These are phyloP conservation scores for Caenorhabditis virilis DNA, from an alignment of 2,888 invertebrate genomes.

Conservation along the genomic window DNA sequence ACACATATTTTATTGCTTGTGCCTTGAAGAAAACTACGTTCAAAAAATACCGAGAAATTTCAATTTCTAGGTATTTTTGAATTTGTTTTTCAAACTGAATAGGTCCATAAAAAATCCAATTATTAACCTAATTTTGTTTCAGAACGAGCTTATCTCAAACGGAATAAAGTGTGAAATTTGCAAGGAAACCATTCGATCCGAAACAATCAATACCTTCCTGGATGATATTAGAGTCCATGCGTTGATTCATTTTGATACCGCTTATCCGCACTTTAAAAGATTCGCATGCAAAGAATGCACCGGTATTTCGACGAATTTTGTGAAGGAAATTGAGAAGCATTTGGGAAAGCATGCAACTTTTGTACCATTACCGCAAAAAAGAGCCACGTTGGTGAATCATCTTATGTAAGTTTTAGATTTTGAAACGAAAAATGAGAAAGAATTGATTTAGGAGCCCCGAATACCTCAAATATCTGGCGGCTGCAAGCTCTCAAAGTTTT, in stretches of 20 bases:
- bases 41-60: too few relatives aligned
- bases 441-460: conserved; percentile 7
- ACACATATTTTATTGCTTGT: too few relatives aligned
- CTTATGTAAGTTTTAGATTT: conserved; percentile 10
- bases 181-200: background rate
- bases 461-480: conserved; percentile 7
- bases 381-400: conserved; percentile 5
- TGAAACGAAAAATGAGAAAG: background rate
- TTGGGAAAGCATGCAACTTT: conserved; percentile 11
- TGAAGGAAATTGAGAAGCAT: conserved; percentile 21
- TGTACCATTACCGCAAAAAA: background rate
- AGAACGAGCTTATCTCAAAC: conserved; percentile 26
- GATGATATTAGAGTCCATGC: conserved; percentile 12
- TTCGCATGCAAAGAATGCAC: conserved; percentile 8
- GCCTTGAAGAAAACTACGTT: too few relatives aligned
- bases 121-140: too few relatives aligned
- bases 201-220: conserved; percentile 6
- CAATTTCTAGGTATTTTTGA: too few relatives aligned
- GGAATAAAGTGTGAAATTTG: conserved; percentile 21
- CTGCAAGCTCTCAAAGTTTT: conserved; percentile 5
- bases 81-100: too few relatives aligned
- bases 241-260: conserved; percentile 10
- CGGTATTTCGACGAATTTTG: conserved; percentile 9
- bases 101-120: too few relatives aligned
- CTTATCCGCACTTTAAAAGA: conserved; percentile 5